These are phyloP conservation scores for Cristatella mucedo DNA, from an alignment of 2,888 invertebrate species.

Conservation along the genomic window DNA sequence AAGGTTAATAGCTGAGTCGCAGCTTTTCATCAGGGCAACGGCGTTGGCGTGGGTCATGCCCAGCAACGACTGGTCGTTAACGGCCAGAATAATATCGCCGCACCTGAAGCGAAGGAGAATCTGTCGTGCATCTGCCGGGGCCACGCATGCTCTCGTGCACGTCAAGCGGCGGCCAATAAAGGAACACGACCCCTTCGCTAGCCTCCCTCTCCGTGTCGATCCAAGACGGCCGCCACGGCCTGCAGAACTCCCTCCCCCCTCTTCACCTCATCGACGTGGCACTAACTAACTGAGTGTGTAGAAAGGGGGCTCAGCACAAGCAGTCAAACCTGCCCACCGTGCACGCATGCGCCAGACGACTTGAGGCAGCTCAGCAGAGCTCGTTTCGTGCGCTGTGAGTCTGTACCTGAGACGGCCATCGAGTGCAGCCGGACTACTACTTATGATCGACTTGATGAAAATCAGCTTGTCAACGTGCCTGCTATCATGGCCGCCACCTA, in stretches of 20 bases:
- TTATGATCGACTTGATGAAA: conserved; percentile 40
- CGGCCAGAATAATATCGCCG: conserved; percentile 40
- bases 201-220: too few relatives aligned
- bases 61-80: conserved; percentile 38
- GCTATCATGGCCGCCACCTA: conserved; percentile 38
- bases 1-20: conserved; percentile 35
- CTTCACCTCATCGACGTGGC: too few relatives aligned
- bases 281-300: too few relatives aligned
- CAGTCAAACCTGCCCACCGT: too few relatives aligned
- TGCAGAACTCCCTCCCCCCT: too few relatives aligned
- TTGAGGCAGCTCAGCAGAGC: too few relatives aligned
- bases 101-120: conserved; percentile 28
- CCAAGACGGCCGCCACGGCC: too few relatives aligned
- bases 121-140: background rate
- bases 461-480: conserved; percentile 38
- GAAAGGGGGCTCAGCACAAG: too few relatives aligned
- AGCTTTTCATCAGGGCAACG: conserved; percentile 38
- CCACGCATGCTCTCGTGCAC: too few relatives aligned
- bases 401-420: conserved; percentile 29
- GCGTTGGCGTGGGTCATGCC: conserved; percentile 38
- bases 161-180: too few relatives aligned
- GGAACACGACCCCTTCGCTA: too few relatives aligned
- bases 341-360: too few relatives aligned
- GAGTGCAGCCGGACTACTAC: conserved; percentile 38
- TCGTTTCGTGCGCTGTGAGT: background rate